Evolutionary conservation across 1,140 invertebrate species (phyloP).

Genomic region (Drosophila lacteicornis): DNA sequence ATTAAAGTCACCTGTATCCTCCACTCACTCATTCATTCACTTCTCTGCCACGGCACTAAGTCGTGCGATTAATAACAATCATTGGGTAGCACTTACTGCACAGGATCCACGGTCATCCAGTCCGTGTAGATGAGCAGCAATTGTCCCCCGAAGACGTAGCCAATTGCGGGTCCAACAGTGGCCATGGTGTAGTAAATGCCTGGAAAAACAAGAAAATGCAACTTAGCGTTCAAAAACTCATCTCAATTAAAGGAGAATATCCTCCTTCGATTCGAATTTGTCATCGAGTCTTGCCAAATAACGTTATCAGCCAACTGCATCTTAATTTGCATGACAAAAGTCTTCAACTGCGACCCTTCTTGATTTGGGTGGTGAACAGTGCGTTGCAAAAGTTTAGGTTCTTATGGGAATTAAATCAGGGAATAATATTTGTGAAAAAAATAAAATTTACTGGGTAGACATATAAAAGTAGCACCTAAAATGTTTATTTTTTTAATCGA

Average conservation of each 20-base stretch:
- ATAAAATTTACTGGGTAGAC: too few species aligned
- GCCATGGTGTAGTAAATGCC: conserved; percentile 93
- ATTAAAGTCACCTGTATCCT: conserved; percentile 58
- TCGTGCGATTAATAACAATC: conserved; percentile 74
- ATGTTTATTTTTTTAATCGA: too few species aligned
- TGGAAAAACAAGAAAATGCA: conserved; percentile 79
- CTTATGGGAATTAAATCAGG: too few species aligned
- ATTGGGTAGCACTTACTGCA: conserved; percentile 86
- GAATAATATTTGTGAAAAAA: neutral
- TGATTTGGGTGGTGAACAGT: neutral
- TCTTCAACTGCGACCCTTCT: neutral
- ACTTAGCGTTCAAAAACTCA: neutral
- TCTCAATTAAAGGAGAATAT: conserved; percentile 6
- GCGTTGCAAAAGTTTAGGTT: neutral
- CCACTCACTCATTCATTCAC: conserved; percentile 6
- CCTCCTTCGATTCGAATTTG: neutral
- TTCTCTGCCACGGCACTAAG: conserved; percentile 13
- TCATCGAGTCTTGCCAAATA: conserved; percentile 2
- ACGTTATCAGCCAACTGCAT: conserved; percentile 60
- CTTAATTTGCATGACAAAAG: conserved; percentile 70
- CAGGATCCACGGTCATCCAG: conserved; percentile 87
- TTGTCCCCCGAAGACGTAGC: conserved; percentile 91
- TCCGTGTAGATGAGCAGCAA: conserved; percentile 92
- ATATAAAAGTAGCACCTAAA: too few species aligned
- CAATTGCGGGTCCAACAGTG: conserved; percentile 92